Conservation (phyloP, 2,113 vertebrate species). For the Poeciliopsis prolifica region DNA sequence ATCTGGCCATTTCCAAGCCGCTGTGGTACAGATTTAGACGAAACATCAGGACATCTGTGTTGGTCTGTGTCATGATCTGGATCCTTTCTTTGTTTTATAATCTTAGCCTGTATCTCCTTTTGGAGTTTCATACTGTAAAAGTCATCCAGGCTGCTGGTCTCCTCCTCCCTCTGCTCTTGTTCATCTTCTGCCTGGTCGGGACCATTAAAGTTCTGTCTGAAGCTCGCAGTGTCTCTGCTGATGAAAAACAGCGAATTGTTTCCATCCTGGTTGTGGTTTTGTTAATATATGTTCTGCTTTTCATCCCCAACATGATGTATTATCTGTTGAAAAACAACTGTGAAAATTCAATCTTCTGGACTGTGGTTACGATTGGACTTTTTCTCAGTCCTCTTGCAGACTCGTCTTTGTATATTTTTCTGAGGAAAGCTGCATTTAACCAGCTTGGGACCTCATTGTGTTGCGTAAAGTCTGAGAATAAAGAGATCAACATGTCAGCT, state of each 20-base stretch:
- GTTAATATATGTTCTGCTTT: slow-evolving; percentile 5
- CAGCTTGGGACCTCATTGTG: too few species aligned
- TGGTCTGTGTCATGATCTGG: background rate
- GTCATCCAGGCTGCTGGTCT: rapidly evolving
- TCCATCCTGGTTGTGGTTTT: slow-evolving; percentile 7
- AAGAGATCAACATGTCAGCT: too few species aligned
- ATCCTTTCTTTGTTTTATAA: too few species aligned
- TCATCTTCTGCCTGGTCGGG: slow-evolving; percentile 17
- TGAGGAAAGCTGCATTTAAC: too few species aligned
- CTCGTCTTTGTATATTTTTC: too few species aligned
- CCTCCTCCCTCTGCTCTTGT: slow-evolving; percentile 3
- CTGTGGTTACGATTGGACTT: too few species aligned
- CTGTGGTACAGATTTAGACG: slow-evolving; percentile 18
- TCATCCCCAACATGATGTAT: background rate
- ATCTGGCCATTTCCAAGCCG: background rate
- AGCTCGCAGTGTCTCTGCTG: background rate
- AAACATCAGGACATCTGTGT: background rate
- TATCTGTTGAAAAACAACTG: background rate
- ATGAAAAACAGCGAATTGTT: slow-evolving; percentile 13
- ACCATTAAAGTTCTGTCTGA: slow-evolving; percentile 7
- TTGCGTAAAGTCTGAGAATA: too few species aligned
- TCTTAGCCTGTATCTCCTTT: rapidly evolving
- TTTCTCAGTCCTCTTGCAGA: too few species aligned
- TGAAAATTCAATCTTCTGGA: too few species aligned
- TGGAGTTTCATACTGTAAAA: rapidly evolving